Percentiles rank a stretch among this genome's conserved stretches.
Conservation (phyloP, 2,113 vertebrate species). For the Mobula birostris region DNA sequence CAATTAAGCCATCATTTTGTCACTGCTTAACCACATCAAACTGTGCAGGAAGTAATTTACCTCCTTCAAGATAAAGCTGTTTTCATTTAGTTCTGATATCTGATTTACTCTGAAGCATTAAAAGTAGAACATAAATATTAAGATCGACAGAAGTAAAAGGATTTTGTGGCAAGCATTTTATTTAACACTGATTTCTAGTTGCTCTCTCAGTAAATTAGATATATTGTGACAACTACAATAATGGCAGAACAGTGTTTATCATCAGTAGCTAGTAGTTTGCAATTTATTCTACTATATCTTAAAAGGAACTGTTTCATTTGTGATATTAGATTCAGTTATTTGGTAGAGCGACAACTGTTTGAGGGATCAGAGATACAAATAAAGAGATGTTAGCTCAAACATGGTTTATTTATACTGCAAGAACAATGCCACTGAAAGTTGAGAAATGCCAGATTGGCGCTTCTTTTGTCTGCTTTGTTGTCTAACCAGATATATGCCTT, state of each 20-base stretch:
- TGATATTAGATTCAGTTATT: constrained; percentile 12
- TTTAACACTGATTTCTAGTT: not conserved
- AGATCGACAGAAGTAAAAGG: not conserved
- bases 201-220: constrained; percentile 7
- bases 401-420: constrained; percentile 37
- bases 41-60: constrained; percentile 27
- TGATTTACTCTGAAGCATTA: constrained; percentile 25
- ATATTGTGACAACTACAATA: not conserved
- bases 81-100: constrained; percentile 34
- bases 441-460: constrained; percentile 47
- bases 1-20: constrained; percentile 36
- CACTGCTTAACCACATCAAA: constrained; percentile 36
- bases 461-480: constrained; percentile 47
- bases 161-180: constrained; percentile 11
- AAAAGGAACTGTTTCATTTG: constrained; percentile 20
- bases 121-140: not conserved
- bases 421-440: constrained; percentile 42
- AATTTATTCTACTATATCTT: constrained; percentile 30
- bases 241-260: not conserved
- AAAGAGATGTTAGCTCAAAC: constrained; percentile 35
- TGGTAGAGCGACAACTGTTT: constrained; percentile 10
- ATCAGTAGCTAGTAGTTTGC: constrained; percentile 13
- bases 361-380: constrained; percentile 16
- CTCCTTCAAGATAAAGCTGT: constrained; percentile 33
- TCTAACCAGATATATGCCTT: constrained; percentile 44